Conservation (phyloP, 1,140 invertebrate genomes). For the Maniola jurtina region DNA sequence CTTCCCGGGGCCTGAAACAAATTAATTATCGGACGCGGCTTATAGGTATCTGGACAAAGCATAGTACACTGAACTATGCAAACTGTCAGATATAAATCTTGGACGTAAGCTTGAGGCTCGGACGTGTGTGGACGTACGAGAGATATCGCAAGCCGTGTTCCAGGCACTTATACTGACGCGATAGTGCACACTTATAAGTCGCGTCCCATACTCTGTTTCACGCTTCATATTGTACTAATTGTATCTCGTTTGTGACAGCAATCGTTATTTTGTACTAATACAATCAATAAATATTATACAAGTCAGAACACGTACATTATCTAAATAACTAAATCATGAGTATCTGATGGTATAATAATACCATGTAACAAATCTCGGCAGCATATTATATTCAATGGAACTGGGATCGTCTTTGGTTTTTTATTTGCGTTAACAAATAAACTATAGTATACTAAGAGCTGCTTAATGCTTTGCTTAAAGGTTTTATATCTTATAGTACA, state of each 20-base stretch:
- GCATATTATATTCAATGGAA: conserved; percentile 17
- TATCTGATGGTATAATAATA: conserved; percentile 42
- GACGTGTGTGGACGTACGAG: too few species aligned
- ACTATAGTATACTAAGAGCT: not conserved
- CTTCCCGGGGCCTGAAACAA: not conserved
- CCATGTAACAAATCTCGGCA: conserved; percentile 27
- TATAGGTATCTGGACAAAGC: too few species aligned
- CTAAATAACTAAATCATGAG: conserved; percentile 38
- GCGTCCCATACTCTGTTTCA: not conserved
- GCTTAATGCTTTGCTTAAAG: not conserved
- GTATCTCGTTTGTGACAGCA: conserved; percentile 29
- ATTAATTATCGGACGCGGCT: too few species aligned
- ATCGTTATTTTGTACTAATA: conserved; percentile 38
- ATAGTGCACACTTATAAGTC: not conserved
- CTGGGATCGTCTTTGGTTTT: conserved; percentile 38
- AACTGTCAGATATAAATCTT: too few species aligned
- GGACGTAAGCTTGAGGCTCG: too few species aligned
- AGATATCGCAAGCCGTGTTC: too few species aligned
- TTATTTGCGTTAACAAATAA: conserved; percentile 31
- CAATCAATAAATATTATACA: conserved; percentile 35
- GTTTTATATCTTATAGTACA: too few species aligned
- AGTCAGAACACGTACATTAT: conserved; percentile 27
- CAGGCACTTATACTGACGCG: too few species aligned
- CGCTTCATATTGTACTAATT: conserved; percentile 7
- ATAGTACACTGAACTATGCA: too few species aligned